phyloP scores from a whole-genome alignment of 2,113 vertebrate genomes.

The Nycticebus coucang region DNA sequence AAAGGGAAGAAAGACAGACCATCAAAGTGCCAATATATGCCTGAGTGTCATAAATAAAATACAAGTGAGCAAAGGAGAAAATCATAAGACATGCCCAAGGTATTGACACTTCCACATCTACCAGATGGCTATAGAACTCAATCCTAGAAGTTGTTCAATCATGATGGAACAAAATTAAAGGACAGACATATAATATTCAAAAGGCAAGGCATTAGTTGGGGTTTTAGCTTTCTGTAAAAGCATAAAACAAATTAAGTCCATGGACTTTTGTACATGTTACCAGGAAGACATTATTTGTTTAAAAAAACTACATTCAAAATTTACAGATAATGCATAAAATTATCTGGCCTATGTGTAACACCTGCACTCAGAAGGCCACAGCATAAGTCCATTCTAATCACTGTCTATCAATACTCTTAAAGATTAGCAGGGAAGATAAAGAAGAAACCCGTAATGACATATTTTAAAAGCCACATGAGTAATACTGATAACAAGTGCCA shows the following conservation, averaged over 20 bases:
- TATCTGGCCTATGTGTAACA: background rate
- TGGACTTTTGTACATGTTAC: background rate
- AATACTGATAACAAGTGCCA: background rate
- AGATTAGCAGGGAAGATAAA: slow-evolving; percentile 6
- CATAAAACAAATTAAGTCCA: background rate
- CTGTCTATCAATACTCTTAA: background rate
- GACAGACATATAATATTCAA: background rate
- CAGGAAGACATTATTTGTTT: background rate
- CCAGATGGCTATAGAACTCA: background rate
- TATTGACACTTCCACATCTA: background rate
- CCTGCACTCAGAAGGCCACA: background rate
- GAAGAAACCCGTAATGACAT: background rate
- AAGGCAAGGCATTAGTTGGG: background rate
- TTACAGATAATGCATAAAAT: background rate
- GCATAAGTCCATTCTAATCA: background rate
- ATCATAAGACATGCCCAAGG: background rate
- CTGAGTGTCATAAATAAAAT: slow-evolving; percentile 1
- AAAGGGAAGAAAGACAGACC: background rate
- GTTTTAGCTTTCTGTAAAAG: slow-evolving; percentile 25
- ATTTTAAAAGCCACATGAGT: slow-evolving; percentile 34
- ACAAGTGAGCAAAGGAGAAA: background rate
- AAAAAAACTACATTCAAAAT: background rate
- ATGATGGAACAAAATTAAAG: background rate
- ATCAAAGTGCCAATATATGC: background rate
- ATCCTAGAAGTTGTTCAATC: background rate